phyloP scores from a whole-genome alignment of 2,888 invertebrate genomes.

The Dryocosmus kuriphilus region DNA sequence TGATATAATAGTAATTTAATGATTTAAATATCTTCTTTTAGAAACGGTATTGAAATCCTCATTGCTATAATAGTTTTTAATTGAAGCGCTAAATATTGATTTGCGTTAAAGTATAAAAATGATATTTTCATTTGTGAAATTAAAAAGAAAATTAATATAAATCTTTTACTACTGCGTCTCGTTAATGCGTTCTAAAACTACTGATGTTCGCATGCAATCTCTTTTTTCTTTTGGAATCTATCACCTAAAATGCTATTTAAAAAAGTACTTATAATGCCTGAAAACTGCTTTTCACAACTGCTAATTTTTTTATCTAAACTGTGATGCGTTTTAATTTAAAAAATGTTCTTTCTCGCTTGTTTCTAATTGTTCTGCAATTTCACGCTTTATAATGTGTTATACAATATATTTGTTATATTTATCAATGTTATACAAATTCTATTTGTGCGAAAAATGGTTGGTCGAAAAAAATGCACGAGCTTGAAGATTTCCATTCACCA shows the following conservation, averaged over 20 bases:
- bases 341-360: background rate
- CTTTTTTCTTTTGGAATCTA: background rate
- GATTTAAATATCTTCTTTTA: too few relatives aligned
- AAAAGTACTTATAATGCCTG: background rate
- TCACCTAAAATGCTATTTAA: background rate
- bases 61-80: too few relatives aligned
- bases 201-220: background rate
- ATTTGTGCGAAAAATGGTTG: constrained; percentile 9
- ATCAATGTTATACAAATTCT: constrained; percentile 22
- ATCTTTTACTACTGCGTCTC: background rate
- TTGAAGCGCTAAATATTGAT: background rate
- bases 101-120: background rate
- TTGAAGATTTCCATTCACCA: constrained; percentile 28
- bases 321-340: background rate
- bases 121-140: background rate
- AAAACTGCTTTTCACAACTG: background rate
- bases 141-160: background rate
- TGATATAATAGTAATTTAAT: too few relatives aligned
- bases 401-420: background rate
- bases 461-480: constrained; percentile 21
- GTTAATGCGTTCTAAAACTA: background rate
- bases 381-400: background rate
- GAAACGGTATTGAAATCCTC: too few relatives aligned
- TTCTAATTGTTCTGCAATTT: background rate
- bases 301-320: background rate